Evolutionary conservation across 2,113 vertebrate species (phyloP), one percentile per base, ranked within the genome.

Genomic region (Corythornis vintsioides): DNA sequence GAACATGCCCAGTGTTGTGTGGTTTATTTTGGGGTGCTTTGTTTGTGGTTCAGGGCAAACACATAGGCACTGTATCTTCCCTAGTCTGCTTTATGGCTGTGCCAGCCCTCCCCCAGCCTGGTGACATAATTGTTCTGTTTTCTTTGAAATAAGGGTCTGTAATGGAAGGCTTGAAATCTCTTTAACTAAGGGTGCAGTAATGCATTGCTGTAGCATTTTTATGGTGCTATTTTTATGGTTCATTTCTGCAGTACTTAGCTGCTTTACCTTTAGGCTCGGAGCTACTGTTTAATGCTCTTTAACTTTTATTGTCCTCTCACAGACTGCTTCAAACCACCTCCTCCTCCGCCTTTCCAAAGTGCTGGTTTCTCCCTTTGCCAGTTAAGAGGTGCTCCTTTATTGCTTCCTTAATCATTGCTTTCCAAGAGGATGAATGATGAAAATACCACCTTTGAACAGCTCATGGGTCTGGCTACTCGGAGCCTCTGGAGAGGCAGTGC

Each of bases 271-370:
- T 87, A 89, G 93, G 89, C 94, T 96, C 63, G 0, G 77, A 94
- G 72, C 86, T 93, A 90, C 94, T 95, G 75, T 97, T 97, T 92
- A 96, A 96, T 96, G 94, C 93, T 86, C 94, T 97, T 97, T 98
- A 96, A 96, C 93, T 97, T 97, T 97, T 96, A 97, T 97, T 95
- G 90, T 96, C 94, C 97, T 95, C 93, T 89, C 92, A 91, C 95
- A 94, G 88, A 94, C 92, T 95, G 64, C 94, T 92, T 94, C 74
- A 94, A 96, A 93, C 89, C 43, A 72, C 90, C 94, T 89, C 95
- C 85, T 96, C 96, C 94, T 96, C 94, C 77, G 78, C 61, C 92
- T 96, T 92, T 85, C 89, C 93, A 90, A 95, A 96, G 94, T 88
- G 92, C 97, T 70, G 48, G 82, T 90, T 93, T 92, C 95, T 74